Percentiles rank a stretch among this genome's conserved stretches.
Evolutionary conservation across 1,140 invertebrate genomes (phyloP).

Genomic region (Cyrtorhinus lividipennis): DNA sequence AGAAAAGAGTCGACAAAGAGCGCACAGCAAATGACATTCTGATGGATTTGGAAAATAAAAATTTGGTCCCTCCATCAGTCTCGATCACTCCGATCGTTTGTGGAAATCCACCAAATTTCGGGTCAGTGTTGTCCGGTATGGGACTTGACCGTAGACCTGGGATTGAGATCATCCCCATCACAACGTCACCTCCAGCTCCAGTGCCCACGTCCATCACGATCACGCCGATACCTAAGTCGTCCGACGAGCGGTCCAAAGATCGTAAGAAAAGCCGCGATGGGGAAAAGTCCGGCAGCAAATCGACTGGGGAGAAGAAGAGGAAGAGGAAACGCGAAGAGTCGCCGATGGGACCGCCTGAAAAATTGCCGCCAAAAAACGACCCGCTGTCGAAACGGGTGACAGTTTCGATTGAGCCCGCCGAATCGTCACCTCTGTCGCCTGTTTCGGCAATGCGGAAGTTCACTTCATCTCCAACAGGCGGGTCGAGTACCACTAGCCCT

Average conservation of each 20-base stretch:
- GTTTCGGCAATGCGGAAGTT: constrained; percentile 49
- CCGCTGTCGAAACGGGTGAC: constrained; percentile 55
- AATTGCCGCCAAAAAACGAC: constrained; percentile 54
- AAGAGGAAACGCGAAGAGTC: constrained; percentile 60
- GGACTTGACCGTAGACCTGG: constrained; percentile 51
- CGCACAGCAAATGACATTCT: constrained; percentile 29
- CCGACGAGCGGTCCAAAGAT: constrained; percentile 44
- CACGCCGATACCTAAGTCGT: constrained; percentile 48
- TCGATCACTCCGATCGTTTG: constrained; percentile 57
- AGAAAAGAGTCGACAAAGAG: constrained; percentile 36
- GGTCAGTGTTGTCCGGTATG: constrained; percentile 44
- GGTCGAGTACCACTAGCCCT: constrained; percentile 28
- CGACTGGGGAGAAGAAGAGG: constrained; percentile 59
- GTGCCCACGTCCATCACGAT: constrained; percentile 69
- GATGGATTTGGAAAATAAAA: constrained; percentile 30
- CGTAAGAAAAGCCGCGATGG: constrained; percentile 36
- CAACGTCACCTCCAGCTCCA: constrained; percentile 39
- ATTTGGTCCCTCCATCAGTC: constrained; percentile 50
- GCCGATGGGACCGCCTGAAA: constrained; percentile 72
- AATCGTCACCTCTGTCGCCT: constrained; percentile 42
- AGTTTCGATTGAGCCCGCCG: constrained; percentile 55
- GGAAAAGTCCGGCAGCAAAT: constrained; percentile 28
- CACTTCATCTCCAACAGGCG: constrained; percentile 48
- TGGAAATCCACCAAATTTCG: constrained; percentile 36
- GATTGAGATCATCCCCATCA: constrained; percentile 65